Percentiles rank a stretch among this genome's conserved stretches.
Conservation (phyloP, 2,113 vertebrate genomes). For the Gnathonemus echidnorhynchus region DNA sequence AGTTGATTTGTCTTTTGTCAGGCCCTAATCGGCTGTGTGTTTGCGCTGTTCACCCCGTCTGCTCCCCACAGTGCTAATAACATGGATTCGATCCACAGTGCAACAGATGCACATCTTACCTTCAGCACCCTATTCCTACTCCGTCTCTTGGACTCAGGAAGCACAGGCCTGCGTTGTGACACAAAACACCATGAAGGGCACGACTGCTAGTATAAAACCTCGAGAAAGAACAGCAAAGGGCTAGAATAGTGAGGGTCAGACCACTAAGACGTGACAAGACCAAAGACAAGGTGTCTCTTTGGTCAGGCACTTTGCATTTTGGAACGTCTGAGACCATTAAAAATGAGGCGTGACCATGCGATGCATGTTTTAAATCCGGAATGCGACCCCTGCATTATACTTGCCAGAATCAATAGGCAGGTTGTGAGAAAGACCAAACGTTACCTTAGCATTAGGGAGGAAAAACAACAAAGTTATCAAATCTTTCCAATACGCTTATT, state of each 20-base stretch:
- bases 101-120: not conserved
- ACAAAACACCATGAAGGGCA: not conserved
- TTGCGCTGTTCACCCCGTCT: not conserved
- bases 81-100: not conserved
- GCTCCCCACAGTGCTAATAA: not conserved
- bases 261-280: not conserved
- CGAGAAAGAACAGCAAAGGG: not conserved
- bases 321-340: not conserved
- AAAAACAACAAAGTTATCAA: not conserved
- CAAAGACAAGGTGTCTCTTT: not conserved
- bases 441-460: not conserved
- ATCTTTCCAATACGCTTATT: not conserved
- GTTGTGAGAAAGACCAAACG: not conserved
- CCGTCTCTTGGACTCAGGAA: not conserved
- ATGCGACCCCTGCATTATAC: not conserved
- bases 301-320: not conserved
- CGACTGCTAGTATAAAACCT: not conserved
- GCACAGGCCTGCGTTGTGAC: not conserved
- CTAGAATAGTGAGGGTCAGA: not conserved
- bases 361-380: not conserved
- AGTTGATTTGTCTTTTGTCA: not conserved
- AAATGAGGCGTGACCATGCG: not conserved
- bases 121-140: not conserved
- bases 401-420: not conserved
- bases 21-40: not conserved